phyloP scores from a whole-genome alignment of 2,888 invertebrate species.

The Linnaemya tessellans region DNA sequence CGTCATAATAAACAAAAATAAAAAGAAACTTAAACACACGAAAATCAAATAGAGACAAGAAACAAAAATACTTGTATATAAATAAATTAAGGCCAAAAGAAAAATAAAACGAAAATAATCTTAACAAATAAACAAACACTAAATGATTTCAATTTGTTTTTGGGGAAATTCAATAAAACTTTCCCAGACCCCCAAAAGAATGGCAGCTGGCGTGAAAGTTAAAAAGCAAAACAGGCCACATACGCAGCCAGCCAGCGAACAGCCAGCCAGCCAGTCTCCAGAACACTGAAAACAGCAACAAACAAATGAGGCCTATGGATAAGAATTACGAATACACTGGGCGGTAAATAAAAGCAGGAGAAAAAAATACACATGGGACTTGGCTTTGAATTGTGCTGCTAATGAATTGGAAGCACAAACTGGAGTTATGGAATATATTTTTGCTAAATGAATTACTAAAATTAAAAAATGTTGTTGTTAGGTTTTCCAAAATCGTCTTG shows the following conservation, averaged over 20 bases:
- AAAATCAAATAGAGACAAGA: constrained; percentile 5
- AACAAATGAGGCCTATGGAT: constrained; percentile 13
- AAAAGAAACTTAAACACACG: background rate
- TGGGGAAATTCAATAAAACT: constrained; percentile 70
- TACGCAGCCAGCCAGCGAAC: no score
- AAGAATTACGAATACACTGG: constrained; percentile 6
- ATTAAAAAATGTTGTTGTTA: background rate
- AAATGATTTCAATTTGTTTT: constrained; percentile 67
- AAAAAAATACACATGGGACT: constrained; percentile 53
- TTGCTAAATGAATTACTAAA: background rate
- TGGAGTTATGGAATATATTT: constrained; percentile 8
- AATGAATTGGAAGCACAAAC: constrained; percentile 22
- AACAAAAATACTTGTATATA: background rate
- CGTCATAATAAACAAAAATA: no score
- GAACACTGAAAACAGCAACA: background rate
- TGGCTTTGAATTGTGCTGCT: background rate
- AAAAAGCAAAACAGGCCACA: background rate
- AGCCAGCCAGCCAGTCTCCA: background rate
- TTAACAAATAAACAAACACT: constrained; percentile 57
- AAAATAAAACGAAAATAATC: constrained; percentile 16
- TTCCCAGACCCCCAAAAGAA: constrained; percentile 57
- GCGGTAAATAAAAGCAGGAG: constrained; percentile 42
- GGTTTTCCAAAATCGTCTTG: no score
- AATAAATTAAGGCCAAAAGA: constrained; percentile 5
- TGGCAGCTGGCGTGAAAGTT: no score